Percentiles rank a stretch among this genome's conserved stretches.
phyloP scores from a whole-genome alignment of 2,888 invertebrate species.

The Brachyptera putata region DNA sequence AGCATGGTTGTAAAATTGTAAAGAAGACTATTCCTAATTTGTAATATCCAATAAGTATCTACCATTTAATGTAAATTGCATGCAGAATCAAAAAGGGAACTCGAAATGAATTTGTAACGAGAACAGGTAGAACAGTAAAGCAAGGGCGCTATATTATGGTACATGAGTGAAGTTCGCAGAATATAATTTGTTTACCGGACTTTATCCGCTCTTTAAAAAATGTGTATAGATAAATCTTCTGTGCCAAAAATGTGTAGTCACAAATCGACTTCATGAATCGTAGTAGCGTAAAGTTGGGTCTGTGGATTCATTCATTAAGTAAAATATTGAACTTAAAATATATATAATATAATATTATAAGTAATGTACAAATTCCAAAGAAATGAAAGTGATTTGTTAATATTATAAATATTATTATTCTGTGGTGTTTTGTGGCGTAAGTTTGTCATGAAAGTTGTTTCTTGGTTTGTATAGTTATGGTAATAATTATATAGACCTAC shows the following conservation, averaged over 20 bases:
- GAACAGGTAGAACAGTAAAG: too few species aligned
- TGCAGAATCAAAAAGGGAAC: too few species aligned
- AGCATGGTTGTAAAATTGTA: neutral
- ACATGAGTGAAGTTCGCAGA: neutral
- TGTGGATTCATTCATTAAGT: too few species aligned
- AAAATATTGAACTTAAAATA: slow-evolving; percentile 20
- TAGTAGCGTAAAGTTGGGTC: too few species aligned
- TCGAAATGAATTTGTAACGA: too few species aligned
- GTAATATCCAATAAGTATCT: too few species aligned
- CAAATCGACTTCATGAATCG: too few species aligned
- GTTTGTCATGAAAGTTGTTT: slow-evolving; percentile 20
- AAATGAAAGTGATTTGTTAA: slow-evolving; percentile 30
- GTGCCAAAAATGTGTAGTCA: slow-evolving; percentile 18
- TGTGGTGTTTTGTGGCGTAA: slow-evolving; percentile 21
- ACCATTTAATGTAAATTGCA: too few species aligned
- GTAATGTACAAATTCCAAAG: slow-evolving; percentile 32
- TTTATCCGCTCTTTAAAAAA: slow-evolving; percentile 8
- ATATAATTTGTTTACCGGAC: neutral
- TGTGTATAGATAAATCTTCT: slow-evolving; percentile 11
- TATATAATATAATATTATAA: slow-evolving; percentile 1
- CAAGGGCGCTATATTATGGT: too few species aligned
- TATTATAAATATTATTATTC: slow-evolving; percentile 21
- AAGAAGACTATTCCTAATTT: slow-evolving; percentile 4
- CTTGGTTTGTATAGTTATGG: slow-evolving; percentile 13
- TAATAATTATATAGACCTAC: neutral